Evolutionary conservation across 1,140 invertebrate species (phyloP).

Genomic region (Gryllus bimaculatus): DNA sequence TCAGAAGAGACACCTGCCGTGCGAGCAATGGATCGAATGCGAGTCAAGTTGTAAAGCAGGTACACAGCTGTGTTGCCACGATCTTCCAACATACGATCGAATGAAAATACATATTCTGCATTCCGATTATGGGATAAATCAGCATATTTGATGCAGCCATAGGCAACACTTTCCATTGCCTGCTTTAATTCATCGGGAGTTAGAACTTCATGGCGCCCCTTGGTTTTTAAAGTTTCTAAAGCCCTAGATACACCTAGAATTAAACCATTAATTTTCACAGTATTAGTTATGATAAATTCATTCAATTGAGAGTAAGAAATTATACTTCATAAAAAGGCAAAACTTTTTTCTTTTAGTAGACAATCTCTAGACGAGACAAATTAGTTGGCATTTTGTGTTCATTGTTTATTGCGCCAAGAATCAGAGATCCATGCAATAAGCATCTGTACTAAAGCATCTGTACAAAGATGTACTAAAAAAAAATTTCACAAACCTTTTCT

Average conservation of each 20-base stretch:
- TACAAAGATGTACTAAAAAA: not conserved
- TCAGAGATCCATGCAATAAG: no score
- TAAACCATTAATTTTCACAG: not conserved
- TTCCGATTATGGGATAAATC: conserved; percentile 89
- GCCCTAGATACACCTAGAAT: conserved; percentile 62
- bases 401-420: no score
- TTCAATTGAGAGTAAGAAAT: not conserved
- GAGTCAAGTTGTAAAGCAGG: conserved; percentile 87
- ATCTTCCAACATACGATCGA: conserved; percentile 99
- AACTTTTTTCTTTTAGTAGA: not conserved
- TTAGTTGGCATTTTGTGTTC: no score
- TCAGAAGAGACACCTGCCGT: conserved; percentile 56
- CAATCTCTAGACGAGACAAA: no score
- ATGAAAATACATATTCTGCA: conserved; percentile 97
- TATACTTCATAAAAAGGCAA: not conserved
- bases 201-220: conserved; percentile 80
- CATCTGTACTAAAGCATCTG: no score
- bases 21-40: conserved; percentile 85
- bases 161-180: conserved; percentile 87
- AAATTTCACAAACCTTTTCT: not conserved
- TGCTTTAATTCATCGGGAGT: conserved; percentile 69
- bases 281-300: no score
- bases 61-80: conserved; percentile 98
- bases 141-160: conserved; percentile 98
- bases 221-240: conserved; percentile 79